A percentile compares a stretch with the other conserved stretches of the same genome.
These are phyloP conservation scores for Phainopepla nitens DNA, from an alignment of 2,113 vertebrate species.

Conservation along the genomic window DNA sequence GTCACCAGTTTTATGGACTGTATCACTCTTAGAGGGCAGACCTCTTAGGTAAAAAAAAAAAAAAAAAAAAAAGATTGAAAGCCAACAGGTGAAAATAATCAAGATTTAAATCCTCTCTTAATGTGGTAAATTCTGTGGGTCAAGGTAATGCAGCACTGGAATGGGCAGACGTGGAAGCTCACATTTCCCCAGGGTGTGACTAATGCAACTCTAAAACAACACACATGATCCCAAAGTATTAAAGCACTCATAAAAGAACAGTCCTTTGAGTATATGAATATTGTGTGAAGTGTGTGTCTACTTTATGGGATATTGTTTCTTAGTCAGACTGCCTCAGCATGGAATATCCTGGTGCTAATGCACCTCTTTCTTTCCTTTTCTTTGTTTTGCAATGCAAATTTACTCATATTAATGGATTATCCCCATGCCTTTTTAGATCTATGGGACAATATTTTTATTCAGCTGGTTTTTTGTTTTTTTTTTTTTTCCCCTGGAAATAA, in stretches of 20 bases:
- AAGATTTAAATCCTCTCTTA: slow-evolving; percentile 31
- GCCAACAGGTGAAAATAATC: slow-evolving; percentile 48
- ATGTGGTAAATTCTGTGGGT: slow-evolving; percentile 23
- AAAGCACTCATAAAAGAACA: slow-evolving; percentile 38
- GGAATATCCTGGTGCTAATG: not conserved
- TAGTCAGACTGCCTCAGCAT: not conserved
- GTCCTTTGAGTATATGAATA: not conserved
- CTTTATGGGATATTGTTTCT: not conserved
- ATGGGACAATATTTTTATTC: not conserved
- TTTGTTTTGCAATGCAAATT: not conserved
- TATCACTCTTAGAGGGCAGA: not conserved
- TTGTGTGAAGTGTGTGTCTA: not conserved
- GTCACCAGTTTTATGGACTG: slow-evolving; percentile 29
- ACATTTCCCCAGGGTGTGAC: slow-evolving; percentile 35
- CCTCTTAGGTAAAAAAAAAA: not conserved
- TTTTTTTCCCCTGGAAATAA: not conserved
- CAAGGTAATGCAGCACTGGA: not conserved
- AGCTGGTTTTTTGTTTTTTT: too few species aligned
- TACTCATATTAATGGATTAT: not conserved
- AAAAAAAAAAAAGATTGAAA: not conserved
- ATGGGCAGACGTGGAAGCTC: not conserved
- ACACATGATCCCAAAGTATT: slow-evolving; percentile 10
- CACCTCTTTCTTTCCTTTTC: not conserved
- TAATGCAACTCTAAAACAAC: slow-evolving; percentile 43
- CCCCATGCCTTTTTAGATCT: not conserved